Evolutionary conservation across 2,888 invertebrate genomes (phyloP).

Genomic region (Callosobruchus maculatus): DNA sequence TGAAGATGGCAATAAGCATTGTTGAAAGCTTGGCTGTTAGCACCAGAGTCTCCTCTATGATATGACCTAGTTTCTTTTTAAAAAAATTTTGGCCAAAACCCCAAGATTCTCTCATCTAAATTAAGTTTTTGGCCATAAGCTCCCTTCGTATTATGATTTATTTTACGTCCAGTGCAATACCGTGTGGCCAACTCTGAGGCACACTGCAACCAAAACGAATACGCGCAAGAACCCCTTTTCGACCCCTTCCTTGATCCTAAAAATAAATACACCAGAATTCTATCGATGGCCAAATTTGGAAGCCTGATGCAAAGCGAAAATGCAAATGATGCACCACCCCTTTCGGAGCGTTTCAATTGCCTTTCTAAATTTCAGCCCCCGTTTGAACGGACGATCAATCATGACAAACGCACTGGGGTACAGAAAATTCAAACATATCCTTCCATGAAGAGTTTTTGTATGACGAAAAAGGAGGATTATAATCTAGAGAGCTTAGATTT

Average conservation of each 20-base stretch:
- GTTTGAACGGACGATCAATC: constrained; percentile 27
- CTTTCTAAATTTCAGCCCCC: constrained; percentile 25
- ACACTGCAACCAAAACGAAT: too few relatives aligned
- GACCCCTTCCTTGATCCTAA: constrained; percentile 22
- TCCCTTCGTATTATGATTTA: constrained; percentile 2
- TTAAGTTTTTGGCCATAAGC: too few relatives aligned
- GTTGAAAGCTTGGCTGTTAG: too few relatives aligned
- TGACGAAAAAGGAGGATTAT: constrained; percentile 21
- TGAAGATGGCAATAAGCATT: too few relatives aligned
- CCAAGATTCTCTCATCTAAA: too few relatives aligned
- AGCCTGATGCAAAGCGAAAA: constrained; percentile 22
- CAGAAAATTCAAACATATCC: constrained; percentile 25
- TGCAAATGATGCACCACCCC: constrained; percentile 20
- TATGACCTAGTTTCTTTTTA: too few relatives aligned
- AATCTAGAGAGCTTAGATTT: background rate
- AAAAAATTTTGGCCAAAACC: too few relatives aligned
- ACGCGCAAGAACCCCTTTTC: background rate
- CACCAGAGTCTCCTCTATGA: too few relatives aligned
- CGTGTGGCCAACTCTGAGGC: too few relatives aligned
- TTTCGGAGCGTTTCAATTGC: constrained; percentile 17
- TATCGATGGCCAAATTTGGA: constrained; percentile 21
- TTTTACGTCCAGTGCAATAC: constrained; percentile 1
- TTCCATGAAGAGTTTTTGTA: constrained; percentile 20
- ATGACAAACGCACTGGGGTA: constrained; percentile 17
- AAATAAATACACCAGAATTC: constrained; percentile 24